These are phyloP conservation scores for Elephas maximus DNA, from an alignment of 2,113 vertebrate genomes.

Conservation along the genomic window DNA sequence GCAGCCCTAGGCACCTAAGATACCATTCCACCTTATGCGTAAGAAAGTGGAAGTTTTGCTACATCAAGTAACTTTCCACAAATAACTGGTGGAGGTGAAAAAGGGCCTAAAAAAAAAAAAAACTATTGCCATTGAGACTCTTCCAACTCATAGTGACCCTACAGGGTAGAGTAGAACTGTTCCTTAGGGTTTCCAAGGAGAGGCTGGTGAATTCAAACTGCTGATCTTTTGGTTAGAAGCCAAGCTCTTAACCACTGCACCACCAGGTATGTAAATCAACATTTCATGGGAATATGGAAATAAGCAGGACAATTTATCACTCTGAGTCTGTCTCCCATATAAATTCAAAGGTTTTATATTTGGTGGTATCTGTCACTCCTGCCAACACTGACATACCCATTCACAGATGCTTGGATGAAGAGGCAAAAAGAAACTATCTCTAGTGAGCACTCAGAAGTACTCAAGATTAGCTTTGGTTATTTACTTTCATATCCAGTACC, in stretches of 20 bases:
- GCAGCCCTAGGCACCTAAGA: background rate
- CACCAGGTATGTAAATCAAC: no score
- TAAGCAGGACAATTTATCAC: rapidly evolving
- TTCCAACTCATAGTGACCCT: no score
- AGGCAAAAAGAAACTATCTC: background rate
- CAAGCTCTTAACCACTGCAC: no score
- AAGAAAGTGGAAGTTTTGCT: background rate
- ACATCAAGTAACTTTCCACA: background rate
- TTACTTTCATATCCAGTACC: background rate
- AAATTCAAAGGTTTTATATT: background rate
- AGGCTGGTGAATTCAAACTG: no score
- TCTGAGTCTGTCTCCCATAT: no score
- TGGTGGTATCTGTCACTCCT: background rate
- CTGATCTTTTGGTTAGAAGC: no score
- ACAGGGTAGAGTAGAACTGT: no score
- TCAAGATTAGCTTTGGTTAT: rapidly evolving
- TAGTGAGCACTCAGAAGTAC: background rate
- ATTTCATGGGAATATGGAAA: background rate
- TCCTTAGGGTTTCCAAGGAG: no score
- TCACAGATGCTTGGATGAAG: background rate
- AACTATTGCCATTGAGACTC: no score
- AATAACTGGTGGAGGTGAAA: rapidly evolving
- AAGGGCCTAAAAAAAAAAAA: no score
- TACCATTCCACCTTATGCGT: background rate
- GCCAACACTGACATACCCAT: background rate